A percentile compares a stretch with the other conserved stretches of the same genome.
Conservation (phyloP, 1,140 invertebrate genomes). For the Macrotrachela quadricornifera region DNA sequence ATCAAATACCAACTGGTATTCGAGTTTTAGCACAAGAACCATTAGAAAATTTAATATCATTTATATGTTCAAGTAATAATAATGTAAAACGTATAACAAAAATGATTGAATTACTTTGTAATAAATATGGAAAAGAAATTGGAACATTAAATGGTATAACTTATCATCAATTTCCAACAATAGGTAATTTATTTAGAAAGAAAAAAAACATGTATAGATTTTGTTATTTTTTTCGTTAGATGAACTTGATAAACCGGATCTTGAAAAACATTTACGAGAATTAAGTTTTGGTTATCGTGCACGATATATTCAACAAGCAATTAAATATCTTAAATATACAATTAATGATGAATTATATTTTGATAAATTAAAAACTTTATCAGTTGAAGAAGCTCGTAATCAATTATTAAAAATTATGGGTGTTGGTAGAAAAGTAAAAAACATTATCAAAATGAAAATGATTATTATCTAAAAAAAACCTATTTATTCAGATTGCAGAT, state of each 20-base stretch:
- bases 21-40: slow-evolving; percentile 74
- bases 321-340: slow-evolving; percentile 28
- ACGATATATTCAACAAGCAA: slow-evolving; percentile 15
- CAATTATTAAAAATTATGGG: slow-evolving; percentile 55
- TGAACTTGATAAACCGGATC: neutral
- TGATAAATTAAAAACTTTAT: slow-evolving; percentile 47
- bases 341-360: slow-evolving; percentile 53
- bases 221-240: neutral
- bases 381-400: slow-evolving; percentile 40
- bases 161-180: slow-evolving; percentile 59
- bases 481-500: slow-evolving; percentile 67
- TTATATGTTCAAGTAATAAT: slow-evolving; percentile 92
- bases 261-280: slow-evolving; percentile 47
- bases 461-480: too few relatives aligned
- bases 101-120: slow-evolving; percentile 75
- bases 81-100: slow-evolving; percentile 56
- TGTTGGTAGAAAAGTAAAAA: slow-evolving; percentile 56
- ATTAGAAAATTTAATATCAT: slow-evolving; percentile 75
- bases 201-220: too few relatives aligned
- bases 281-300: slow-evolving; percentile 77
- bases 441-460: too few relatives aligned
- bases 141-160: slow-evolving; percentile 39
- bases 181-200: slow-evolving; percentile 32
- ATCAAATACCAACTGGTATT: slow-evolving; percentile 34
- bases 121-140: slow-evolving; percentile 54